phyloP scores from a whole-genome alignment of 2,113 vertebrate genomes.

The Potamarius usumacintae region DNA sequence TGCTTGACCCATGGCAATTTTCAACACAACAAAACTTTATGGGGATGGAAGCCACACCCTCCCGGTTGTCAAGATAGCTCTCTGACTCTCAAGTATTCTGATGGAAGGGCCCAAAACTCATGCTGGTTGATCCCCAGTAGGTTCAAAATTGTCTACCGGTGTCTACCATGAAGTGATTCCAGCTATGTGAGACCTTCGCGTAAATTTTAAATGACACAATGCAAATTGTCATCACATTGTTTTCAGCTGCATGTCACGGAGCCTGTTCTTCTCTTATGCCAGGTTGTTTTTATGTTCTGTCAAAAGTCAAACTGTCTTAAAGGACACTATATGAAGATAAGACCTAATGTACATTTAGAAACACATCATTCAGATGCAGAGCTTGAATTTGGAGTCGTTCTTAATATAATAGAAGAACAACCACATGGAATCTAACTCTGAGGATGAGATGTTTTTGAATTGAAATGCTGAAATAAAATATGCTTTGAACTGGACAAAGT shows the following conservation, averaged over 20 bases:
- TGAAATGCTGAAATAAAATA: not conserved
- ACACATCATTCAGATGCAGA: not conserved
- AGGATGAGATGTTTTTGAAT: not conserved
- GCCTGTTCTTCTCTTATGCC: not conserved
- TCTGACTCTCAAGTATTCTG: too few species aligned
- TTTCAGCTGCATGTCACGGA: too few species aligned
- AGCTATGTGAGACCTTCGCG: too few species aligned
- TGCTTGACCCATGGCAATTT: too few species aligned
- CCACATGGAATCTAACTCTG: not conserved
- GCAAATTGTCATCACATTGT: too few species aligned
- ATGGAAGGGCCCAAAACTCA: too few species aligned
- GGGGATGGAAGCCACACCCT: too few species aligned
- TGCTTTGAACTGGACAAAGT: not conserved
- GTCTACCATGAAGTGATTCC: too few species aligned
- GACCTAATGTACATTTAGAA: not conserved
- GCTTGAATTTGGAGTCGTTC: not conserved
- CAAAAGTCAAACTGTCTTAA: not conserved
- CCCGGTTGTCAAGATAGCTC: too few species aligned
- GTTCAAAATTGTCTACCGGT: too few species aligned
- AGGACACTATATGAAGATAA: not conserved
- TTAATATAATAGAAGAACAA: not conserved
- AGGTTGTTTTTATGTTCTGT: not conserved
- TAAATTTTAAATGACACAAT: not conserved
- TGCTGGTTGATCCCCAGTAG: too few species aligned
- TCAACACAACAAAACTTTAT: too few species aligned